Conservation (phyloP, 2,113 vertebrate species). For the Pholis gunnellus region DNA sequence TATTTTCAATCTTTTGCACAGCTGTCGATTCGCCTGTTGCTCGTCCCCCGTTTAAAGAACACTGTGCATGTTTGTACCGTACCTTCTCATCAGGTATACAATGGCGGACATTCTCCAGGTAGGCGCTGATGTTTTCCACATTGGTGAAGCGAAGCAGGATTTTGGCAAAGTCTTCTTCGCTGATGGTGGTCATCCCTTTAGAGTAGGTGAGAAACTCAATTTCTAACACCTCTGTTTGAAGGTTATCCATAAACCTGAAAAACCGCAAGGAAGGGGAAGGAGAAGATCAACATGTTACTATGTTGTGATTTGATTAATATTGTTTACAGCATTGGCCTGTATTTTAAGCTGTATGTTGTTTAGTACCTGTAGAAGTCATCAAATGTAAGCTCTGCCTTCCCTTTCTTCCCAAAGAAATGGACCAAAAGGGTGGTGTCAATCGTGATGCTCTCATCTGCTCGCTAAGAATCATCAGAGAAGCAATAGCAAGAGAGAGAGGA, state of each 20-base stretch:
- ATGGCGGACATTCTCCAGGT: constrained; percentile 93
- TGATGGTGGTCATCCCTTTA: constrained; percentile 98
- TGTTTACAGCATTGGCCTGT: background rate
- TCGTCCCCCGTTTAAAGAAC: background rate
- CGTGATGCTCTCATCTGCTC: constrained; percentile 90
- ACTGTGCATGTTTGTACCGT: constrained; percentile 2
- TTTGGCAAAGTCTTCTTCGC: constrained; percentile 97
- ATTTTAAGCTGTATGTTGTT: background rate
- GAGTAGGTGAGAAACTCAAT: constrained; percentile 99
- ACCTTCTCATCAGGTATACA: constrained; percentile 97
- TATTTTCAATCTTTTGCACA: background rate
- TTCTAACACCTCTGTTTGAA: constrained; percentile 97
- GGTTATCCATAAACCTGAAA: constrained; percentile 97
- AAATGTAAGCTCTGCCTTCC: constrained; percentile 97
- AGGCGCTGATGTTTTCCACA: constrained; percentile 95
- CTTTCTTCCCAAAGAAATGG: constrained; percentile 99
- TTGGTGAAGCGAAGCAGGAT: constrained; percentile 97
- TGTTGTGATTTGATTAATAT: background rate
- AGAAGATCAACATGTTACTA: background rate
- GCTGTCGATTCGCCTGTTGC: background rate
- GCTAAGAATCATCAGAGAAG: constrained; percentile 81
- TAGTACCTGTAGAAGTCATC: constrained; percentile 97
- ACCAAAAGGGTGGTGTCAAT: constrained; percentile 95
- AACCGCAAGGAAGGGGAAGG: background rate
- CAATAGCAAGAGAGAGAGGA: constrained; percentile 29